A percentile compares a stretch with the other conserved stretches of the same genome.
Conservation (phyloP, 2,888 invertebrate genomes). For the Colostygia pectinataria region DNA sequence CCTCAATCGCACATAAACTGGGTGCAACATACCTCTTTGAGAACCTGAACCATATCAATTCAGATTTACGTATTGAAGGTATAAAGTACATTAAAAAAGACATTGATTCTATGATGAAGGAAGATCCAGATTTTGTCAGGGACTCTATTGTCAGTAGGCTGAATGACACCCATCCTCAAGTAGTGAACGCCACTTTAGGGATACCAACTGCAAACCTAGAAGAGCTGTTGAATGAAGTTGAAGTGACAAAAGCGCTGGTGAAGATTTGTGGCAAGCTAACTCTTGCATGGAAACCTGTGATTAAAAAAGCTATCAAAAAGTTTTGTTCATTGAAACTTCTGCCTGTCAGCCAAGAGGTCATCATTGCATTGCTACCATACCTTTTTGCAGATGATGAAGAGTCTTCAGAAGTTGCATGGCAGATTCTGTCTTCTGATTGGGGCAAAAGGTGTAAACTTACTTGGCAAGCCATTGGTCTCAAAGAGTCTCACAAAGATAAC, state of each 20-base stretch:
- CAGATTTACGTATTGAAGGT: slow-evolving; percentile 86
- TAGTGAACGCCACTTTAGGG: slow-evolving; percentile 82
- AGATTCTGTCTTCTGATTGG: slow-evolving; percentile 65
- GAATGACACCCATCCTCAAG: slow-evolving; percentile 85
- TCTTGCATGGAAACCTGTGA: slow-evolving; percentile 68
- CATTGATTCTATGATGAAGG: slow-evolving; percentile 70
- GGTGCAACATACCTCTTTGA: slow-evolving; percentile 84
- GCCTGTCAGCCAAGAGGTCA: slow-evolving; percentile 80
- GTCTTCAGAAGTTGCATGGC: slow-evolving; percentile 53
- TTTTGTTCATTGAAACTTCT: slow-evolving; percentile 69
- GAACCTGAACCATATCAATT: slow-evolving; percentile 88
- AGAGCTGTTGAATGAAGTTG: slow-evolving; percentile 67
- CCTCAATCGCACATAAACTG: slow-evolving; percentile 78
- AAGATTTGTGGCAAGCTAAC: slow-evolving; percentile 73
- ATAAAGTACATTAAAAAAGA: slow-evolving; percentile 85
- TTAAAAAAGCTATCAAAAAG: slow-evolving; percentile 65
- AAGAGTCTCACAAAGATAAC: slow-evolving; percentile 43
- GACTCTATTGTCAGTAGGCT: slow-evolving; percentile 86
- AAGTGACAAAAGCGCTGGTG: slow-evolving; percentile 75
- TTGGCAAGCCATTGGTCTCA: slow-evolving; percentile 38
- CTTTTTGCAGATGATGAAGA: slow-evolving; percentile 80
- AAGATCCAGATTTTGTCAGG: slow-evolving; percentile 84
- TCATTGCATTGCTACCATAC: slow-evolving; percentile 84
- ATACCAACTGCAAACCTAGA: slow-evolving; percentile 62
- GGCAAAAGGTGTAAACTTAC: slow-evolving; percentile 58